Conservation (phyloP, 2,888 invertebrate species). For the Pyrocoelia pectoralis region DNA sequence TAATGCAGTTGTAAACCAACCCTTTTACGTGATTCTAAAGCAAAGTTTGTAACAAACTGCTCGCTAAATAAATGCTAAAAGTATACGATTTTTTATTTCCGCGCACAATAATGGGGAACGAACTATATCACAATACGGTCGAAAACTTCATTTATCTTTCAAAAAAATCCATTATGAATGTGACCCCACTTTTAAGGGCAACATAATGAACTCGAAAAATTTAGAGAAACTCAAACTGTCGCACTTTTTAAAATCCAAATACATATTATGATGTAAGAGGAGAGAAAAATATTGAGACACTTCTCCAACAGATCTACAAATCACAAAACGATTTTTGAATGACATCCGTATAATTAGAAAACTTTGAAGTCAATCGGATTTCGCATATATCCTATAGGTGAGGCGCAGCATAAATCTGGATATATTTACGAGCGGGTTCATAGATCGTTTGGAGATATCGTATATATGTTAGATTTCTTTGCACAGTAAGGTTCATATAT, state of each 20-base stretch:
- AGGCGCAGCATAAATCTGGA: constrained; percentile 54
- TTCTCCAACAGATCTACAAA: constrained; percentile 34
- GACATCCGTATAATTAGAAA: constrained; percentile 45
- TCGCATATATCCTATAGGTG: constrained; percentile 37
- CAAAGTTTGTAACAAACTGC: constrained; percentile 1
- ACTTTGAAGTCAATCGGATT: constrained; percentile 39
- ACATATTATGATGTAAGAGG: background rate
- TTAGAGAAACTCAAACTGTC: background rate
- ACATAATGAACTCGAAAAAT: constrained; percentile 1
- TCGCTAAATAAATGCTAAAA: constrained; percentile 12
- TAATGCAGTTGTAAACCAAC: constrained; percentile 29
- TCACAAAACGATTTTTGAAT: constrained; percentile 44
- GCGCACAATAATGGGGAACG: background rate
- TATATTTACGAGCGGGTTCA: constrained; percentile 58
- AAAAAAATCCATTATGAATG: too few species aligned
- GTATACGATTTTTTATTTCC: background rate
- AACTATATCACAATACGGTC: too few species aligned
- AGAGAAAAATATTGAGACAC: background rate
- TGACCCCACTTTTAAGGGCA: too few species aligned
- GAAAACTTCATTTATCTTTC: too few species aligned
- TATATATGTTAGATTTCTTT: constrained; percentile 55
- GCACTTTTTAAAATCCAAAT: background rate
- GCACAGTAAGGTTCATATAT: constrained; percentile 56
- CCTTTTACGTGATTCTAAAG: constrained; percentile 25
- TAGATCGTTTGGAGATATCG: constrained; percentile 58